phyloP scores from a whole-genome alignment of 2,113 vertebrate species.

The Sisor rabdophorus region DNA sequence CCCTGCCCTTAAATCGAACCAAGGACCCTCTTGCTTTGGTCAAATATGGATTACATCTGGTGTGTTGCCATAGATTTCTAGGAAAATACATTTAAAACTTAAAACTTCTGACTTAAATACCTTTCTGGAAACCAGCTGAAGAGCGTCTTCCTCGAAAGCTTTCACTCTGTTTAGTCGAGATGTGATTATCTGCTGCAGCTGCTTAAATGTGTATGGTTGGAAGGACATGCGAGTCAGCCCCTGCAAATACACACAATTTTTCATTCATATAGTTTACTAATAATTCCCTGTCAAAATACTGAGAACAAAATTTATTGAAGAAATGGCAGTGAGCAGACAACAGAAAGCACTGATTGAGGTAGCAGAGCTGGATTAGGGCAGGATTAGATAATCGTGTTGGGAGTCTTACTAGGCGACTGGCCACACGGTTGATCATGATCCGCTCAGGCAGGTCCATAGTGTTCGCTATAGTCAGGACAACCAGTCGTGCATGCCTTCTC shows the following conservation, averaged over 20 bases:
- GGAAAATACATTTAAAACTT: not conserved
- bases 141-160: conserved; percentile 90
- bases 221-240: conserved; percentile 95
- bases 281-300: not conserved
- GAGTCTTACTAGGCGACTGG: conserved; percentile 83
- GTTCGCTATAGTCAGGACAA: conserved; percentile 93
- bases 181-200: conserved; percentile 87
- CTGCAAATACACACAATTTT: conserved; percentile 56
- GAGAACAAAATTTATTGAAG: not conserved
- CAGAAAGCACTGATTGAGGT: too few relatives aligned
- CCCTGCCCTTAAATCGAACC: too few relatives aligned
- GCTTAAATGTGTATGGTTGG: conserved; percentile 90
- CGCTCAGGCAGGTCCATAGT: conserved; percentile 98
- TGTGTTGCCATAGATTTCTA: not conserved
- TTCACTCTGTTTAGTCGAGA: conserved; percentile 81
- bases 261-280: not conserved
- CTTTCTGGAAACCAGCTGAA: conserved; percentile 93
- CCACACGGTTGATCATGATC: conserved; percentile 92
- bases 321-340: too few relatives aligned
- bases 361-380: too few relatives aligned
- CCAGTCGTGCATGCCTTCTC: conserved; percentile 79
- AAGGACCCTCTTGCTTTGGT: too few relatives aligned
- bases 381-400: not conserved
- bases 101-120: conserved; percentile 57
- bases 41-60: not conserved